These are phyloP conservation scores for Trichacis sp. DNA, from an alignment of 2,888 invertebrate species.

Conservation along the genomic window DNA sequence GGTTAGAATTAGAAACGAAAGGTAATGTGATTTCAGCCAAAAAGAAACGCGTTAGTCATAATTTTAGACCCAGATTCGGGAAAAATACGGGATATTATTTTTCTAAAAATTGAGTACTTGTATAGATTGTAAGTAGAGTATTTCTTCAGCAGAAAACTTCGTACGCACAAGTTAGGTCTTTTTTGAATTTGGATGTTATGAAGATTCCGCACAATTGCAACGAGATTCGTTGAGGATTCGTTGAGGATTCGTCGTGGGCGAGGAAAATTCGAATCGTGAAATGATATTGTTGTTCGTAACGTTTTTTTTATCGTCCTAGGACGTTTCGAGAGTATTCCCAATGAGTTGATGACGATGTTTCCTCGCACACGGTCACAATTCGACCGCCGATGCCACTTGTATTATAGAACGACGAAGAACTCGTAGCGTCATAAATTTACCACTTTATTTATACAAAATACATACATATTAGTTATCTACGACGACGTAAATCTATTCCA, in stretches of 20 bases:
- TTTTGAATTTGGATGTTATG: background rate
- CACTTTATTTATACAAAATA: slow-evolving; percentile 65
- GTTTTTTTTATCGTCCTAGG: too few species aligned
- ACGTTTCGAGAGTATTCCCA: too few species aligned
- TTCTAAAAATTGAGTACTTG: background rate
- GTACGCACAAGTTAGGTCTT: background rate
- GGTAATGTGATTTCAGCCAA: slow-evolving; percentile 1
- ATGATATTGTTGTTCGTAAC: too few species aligned
- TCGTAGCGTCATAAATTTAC: slow-evolving; percentile 62
- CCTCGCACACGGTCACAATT: slow-evolving; percentile 17
- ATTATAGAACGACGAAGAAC: slow-evolving; percentile 45
- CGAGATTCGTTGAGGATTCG: slow-evolving; percentile 12
- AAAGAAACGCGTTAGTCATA: background rate
- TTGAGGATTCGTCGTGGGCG: background rate
- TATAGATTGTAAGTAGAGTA: background rate
- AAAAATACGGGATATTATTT: background rate
- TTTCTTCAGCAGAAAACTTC: background rate
- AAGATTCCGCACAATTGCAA: slow-evolving; percentile 2
- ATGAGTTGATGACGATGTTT: too few species aligned
- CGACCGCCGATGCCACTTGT: slow-evolving; percentile 18
- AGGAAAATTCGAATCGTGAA: background rate
- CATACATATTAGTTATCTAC: slow-evolving; percentile 61
- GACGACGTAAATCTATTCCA: slow-evolving; percentile 61
- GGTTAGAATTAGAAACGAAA: background rate
- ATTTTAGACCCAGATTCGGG: background rate